phyloP scores from a whole-genome alignment of 1,140 invertebrate genomes.

The Drosophila repleta region DNA sequence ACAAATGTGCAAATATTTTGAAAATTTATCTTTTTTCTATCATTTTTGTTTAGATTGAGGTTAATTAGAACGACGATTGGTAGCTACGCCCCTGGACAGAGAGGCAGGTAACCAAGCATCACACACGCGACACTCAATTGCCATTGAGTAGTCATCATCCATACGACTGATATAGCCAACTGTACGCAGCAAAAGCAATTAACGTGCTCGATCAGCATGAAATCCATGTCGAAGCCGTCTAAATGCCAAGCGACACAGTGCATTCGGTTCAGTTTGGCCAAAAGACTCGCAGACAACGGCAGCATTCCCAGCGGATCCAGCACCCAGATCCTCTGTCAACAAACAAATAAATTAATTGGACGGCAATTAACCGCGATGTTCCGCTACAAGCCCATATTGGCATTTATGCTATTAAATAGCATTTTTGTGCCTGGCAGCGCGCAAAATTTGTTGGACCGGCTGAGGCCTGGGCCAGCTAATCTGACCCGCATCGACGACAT shows the following conservation, averaged over 20 bases:
- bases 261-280: conserved; percentile 49
- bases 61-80: background rate
- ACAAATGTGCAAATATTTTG: background rate
- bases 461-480: conserved; percentile 57
- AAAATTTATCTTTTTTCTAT: background rate
- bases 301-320: background rate
- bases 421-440: conserved; percentile 65
- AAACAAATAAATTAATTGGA: background rate
- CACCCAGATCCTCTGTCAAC: background rate
- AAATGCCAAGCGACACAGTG: conserved; percentile 34
- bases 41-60: background rate
- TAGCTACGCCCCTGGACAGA: conserved; percentile 53
- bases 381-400: conserved; percentile 35
- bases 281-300: conserved; percentile 41
- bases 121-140: conserved; percentile 75
- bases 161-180: conserved; percentile 43
- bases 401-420: conserved; percentile 34
- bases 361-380: conserved; percentile 45
- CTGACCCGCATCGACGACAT: conserved; percentile 64
- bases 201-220: conserved; percentile 75
- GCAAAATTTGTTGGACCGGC: conserved; percentile 70
- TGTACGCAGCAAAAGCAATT: conserved; percentile 58
- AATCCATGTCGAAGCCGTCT: conserved; percentile 82
- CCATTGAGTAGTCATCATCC: conserved; percentile 54
- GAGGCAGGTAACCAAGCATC: conserved; percentile 65